These are phyloP conservation scores for Meta bourneti DNA, from an alignment of 2,888 invertebrate genomes.

Conservation along the genomic window DNA sequence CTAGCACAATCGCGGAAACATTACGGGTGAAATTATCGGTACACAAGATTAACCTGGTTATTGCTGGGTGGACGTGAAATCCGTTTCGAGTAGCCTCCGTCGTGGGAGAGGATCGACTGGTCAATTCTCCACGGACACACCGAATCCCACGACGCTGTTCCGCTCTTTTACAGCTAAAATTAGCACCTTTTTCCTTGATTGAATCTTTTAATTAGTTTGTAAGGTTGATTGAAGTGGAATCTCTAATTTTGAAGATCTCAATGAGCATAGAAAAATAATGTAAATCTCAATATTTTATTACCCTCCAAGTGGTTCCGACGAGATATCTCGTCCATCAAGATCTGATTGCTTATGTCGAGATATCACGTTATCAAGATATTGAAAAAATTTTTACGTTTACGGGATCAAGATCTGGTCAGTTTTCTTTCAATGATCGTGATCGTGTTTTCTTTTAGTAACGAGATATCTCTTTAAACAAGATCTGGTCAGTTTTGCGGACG, in stretches of 20 bases:
- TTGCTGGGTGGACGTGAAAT: constrained; percentile 28
- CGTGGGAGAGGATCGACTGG: background rate
- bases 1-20: constrained; percentile 51
- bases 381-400: too few relatives aligned
- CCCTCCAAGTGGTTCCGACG: too few relatives aligned
- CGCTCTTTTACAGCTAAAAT: background rate
- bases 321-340: too few relatives aligned
- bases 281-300: too few relatives aligned
- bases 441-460: too few relatives aligned
- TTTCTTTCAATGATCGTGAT: too few relatives aligned
- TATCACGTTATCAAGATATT: too few relatives aligned
- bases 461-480: too few relatives aligned
- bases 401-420: too few relatives aligned
- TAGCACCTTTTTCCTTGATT: background rate
- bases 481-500: too few relatives aligned
- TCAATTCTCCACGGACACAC: background rate
- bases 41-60: constrained; percentile 42
- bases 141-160: background rate
- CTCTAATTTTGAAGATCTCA: background rate
- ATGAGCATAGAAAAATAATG: too few relatives aligned
- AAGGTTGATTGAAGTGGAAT: background rate
- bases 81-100: background rate
- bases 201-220: background rate
- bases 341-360: too few relatives aligned
- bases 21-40: constrained; percentile 4